These are phyloP conservation scores for Anoplius nigerrimus DNA, from an alignment of 2,888 invertebrate genomes.

Conservation along the genomic window DNA sequence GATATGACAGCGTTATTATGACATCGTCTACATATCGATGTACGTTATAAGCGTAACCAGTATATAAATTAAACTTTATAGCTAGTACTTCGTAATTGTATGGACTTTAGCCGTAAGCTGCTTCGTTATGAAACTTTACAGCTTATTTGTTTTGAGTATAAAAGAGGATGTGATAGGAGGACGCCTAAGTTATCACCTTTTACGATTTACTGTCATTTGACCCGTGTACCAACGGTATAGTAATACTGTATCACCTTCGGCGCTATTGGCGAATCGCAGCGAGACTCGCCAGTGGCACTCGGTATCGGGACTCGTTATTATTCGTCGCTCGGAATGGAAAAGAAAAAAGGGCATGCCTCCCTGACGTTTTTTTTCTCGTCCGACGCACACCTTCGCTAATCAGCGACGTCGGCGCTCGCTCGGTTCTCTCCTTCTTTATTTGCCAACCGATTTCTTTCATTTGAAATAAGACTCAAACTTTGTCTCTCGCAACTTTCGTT, in stretches of 20 bases:
- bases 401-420: no score
- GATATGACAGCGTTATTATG: constrained; percentile 42
- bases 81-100: constrained; percentile 20
- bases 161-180: constrained; percentile 65
- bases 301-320: no score
- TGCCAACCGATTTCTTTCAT: no score
- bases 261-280: no score
- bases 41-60: constrained; percentile 22
- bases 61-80: constrained; percentile 18
- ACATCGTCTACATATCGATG: constrained; percentile 36
- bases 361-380: no score
- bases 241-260: no score
- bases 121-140: constrained; percentile 47
- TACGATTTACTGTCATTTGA: constrained; percentile 50
- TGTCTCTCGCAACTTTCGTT: constrained; percentile 4
- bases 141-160: constrained; percentile 47
- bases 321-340: no score
- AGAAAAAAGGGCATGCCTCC: no score
- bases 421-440: no score
- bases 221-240: constrained; percentile 22
- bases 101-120: constrained; percentile 24
- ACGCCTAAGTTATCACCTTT: constrained; percentile 49
- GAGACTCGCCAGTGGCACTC: no score
- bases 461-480: no score
- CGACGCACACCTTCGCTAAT: no score